Evolutionary conservation across 2,888 invertebrate genomes (phyloP), one percentile per base, ranked within the genome.

Genomic region (Harpalus rufipes): DNA sequence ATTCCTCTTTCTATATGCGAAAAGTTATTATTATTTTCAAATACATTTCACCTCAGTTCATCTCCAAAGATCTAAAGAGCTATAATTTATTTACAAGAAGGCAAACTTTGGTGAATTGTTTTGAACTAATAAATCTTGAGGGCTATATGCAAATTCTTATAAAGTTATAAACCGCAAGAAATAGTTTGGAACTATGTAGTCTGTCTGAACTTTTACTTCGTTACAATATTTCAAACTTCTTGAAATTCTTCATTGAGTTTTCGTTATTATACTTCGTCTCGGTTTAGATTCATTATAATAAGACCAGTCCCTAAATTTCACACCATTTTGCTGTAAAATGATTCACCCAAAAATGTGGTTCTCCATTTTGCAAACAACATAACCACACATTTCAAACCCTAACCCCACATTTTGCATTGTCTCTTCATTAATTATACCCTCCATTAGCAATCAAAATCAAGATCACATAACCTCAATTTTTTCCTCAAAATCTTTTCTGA

Each of bases 361-460:
- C 44, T 51, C 44, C 44, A 51, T 51, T 51, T 51, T 51, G 44
- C 44, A 51, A 51, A 51, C 44, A 51, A 32, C 32, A 32, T 32
- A 51, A 51, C 12, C 12, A 3, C 12, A 10, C 10, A 12, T 51
- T 10, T 32, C 32, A 32, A 51, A 51, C 1, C 12, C 44, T 10
- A 51, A 51, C 44, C 44, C 2, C 32, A 32, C 32, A 51, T 51
- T 51, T 12, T 51, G 8, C 44, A 12, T 12, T 51, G 44, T 12
- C 8, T 12, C 44, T 51, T 51, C 44, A 51, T 51, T 51, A 51
- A 51, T 51, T 51, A 51, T 51, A 51, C 8, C 12, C 5, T 32
- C 32, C 32, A 32, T 51, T 12, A 51, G 44, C 44, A 51, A 51
- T 51, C 12, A 51, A 12, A 44, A 51, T 0, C 44, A 51, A 51